Percentiles rank a stretch among this genome's conserved stretches.
Evolutionary conservation across 1,140 invertebrate species (phyloP).

Genomic region (Platorchestia sp.): DNA sequence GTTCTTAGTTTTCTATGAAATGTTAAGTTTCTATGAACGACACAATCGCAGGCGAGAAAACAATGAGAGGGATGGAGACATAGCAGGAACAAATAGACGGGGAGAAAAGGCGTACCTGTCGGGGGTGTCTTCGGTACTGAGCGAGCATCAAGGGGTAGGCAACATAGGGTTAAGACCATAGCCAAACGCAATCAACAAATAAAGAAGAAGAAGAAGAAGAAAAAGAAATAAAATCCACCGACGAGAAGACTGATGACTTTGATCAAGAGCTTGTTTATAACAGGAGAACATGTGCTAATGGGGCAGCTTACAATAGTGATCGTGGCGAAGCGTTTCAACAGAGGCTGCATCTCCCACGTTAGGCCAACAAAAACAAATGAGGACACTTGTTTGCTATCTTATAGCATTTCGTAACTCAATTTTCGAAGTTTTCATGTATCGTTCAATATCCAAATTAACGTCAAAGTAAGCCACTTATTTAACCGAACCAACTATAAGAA

Average conservation of each 20-base stretch:
- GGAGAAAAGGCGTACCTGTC: conserved; percentile 1
- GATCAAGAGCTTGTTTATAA: background rate
- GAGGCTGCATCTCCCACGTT: background rate
- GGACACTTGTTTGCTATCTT: no score
- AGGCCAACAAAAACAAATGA: background rate
- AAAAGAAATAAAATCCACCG: background rate
- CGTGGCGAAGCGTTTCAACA: background rate
- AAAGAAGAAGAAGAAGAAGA: background rate
- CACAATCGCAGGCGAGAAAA: background rate
- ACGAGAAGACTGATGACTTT: no score
- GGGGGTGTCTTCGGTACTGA: conserved; percentile 7
- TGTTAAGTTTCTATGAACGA: background rate
- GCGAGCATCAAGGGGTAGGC: background rate
- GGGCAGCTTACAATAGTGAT: background rate
- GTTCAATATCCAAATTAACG: no score
- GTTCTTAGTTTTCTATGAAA: background rate
- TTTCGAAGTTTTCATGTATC: no score
- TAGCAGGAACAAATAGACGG: background rate
- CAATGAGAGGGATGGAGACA: background rate
- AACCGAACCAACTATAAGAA: no score
- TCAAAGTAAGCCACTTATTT: no score
- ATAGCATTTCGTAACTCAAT: no score
- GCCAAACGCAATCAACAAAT: background rate
- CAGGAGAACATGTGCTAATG: background rate
- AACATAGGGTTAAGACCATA: background rate